Base-by-base conservation (phyloP, 37 sponge, comb jelly and placozoan genomes). In the Aphrocallistes beatrix region DNA sequence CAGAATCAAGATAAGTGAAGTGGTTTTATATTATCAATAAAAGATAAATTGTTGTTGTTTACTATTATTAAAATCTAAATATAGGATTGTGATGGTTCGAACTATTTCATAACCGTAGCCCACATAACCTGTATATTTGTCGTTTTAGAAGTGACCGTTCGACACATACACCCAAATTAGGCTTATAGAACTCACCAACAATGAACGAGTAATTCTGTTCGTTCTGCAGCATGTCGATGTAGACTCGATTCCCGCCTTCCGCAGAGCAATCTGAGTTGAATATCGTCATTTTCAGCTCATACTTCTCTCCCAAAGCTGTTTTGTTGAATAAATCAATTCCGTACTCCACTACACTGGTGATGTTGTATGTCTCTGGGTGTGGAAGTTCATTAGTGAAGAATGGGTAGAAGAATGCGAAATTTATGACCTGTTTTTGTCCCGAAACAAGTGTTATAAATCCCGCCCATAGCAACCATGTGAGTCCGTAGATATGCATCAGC, bases 341-440 rank as follows among this genome's bases (percentile, higher is more conserved):
- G n/a, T 60, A 60, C 1, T 60, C 34, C 25, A 60, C 3, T 13
- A 60, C 8, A 32, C n/a, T 30, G 8, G 75, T 60, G 10, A 60
- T 60, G n/a, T 60, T 60, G 34, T 60, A 60, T 42, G 13, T 16
- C 3, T 60, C 21, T 3, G 75, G 75, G n/a, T 60, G 75, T 60
- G 75, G n/a, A 6, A 60, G 10, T 30, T 60, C 17, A 19, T 3
- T 60, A 6, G 75, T 25, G n/a, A 25, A 25, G 75, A 60, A 60
- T 19, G 75, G 75, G 75, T 60, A 60, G 75, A 60, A 60, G n/a
- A 60, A 60, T 19, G 75, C 75, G n/a, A 60, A 60, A 13, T 13
- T 3, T 19, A 60, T 60, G 1, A 28, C n/a, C n/a, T 60, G 1
- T 28, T 28, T 21, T 13, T 60, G 75, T 25, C 17, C 75, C 10